phyloP scores from a whole-genome alignment of 1,140 invertebrate species.

The Drosophila cardini region DNA sequence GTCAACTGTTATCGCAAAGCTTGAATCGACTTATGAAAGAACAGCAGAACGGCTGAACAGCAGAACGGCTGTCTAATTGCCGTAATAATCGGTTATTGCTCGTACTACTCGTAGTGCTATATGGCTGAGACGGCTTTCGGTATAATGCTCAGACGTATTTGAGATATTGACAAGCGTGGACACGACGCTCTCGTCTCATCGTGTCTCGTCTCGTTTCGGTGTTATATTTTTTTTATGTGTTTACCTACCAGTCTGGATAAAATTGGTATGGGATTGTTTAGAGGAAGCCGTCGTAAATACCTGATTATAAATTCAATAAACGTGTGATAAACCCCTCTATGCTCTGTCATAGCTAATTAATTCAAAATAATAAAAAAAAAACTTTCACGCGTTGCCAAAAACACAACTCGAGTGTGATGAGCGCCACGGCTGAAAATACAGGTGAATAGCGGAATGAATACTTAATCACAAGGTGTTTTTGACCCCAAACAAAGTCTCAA shows the following conservation, averaged over 20 bases:
- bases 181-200: constrained; percentile 21
- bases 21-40: constrained; percentile 20
- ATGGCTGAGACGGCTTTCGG: constrained; percentile 43
- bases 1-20: not conserved
- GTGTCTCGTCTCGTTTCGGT: not conserved
- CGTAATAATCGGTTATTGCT: constrained; percentile 27
- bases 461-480: constrained; percentile 7
- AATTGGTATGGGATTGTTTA: not conserved
- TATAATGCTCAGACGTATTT: constrained; percentile 63
- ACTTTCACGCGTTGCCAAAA: not conserved
- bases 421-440: constrained; percentile 28
- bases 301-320: not conserved
- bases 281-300: not conserved
- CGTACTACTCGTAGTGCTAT: constrained; percentile 20
- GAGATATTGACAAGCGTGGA: constrained; percentile 57
- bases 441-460: constrained; percentile 47
- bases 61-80: constrained; percentile 17
- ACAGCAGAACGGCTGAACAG: too few relatives aligned
- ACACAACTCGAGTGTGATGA: constrained; percentile 24
- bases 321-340: not conserved
- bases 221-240: constrained; percentile 7
- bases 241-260: not conserved
- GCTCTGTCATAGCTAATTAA: not conserved
- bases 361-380: too few relatives aligned
- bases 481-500: not conserved